Evolutionary conservation across 2,797 vertebrate species (phyloP).

Genomic region (Lacerta viridis): DNA sequence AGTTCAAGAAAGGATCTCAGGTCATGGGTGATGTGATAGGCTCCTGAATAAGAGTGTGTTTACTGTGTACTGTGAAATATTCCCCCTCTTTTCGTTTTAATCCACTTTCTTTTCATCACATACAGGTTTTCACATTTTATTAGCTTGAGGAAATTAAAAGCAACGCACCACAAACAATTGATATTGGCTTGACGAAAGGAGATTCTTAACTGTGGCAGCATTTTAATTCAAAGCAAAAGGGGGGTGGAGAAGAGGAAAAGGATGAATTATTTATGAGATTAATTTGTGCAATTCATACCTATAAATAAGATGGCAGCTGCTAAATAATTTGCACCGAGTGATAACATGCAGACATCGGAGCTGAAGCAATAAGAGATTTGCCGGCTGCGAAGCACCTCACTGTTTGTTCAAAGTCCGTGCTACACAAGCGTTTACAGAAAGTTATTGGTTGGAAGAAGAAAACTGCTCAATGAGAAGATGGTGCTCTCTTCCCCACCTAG

Average conservation of each 20-base stretch:
- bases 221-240: conserved; percentile 67
- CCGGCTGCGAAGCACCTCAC: conserved; percentile 65
- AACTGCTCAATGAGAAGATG: conserved; percentile 66
- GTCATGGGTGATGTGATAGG: neutral
- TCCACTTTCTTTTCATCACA: conserved; percentile 32
- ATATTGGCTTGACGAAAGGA: conserved; percentile 61
- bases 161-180: conserved; percentile 30
- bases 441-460: conserved; percentile 60
- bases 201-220: conserved; percentile 65
- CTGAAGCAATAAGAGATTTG: conserved; percentile 62
- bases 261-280: conserved; percentile 80
- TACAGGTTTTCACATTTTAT: conserved; percentile 52
- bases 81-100: neutral
- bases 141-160: conserved; percentile 55
- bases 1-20: neutral
- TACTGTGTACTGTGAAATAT: conserved; percentile 21
- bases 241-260: neutral
- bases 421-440: conserved; percentile 62
- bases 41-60: neutral
- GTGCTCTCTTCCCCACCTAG: conserved; percentile 42
- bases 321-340: conserved; percentile 77
- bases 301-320: conserved; percentile 80
- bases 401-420: conserved; percentile 68
- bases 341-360: conserved; percentile 74
- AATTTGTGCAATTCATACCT: conserved; percentile 79